These are phyloP conservation scores for Temnothorax unifasciatus DNA, from an alignment of 2,888 invertebrate genomes.

Conservation along the genomic window DNA sequence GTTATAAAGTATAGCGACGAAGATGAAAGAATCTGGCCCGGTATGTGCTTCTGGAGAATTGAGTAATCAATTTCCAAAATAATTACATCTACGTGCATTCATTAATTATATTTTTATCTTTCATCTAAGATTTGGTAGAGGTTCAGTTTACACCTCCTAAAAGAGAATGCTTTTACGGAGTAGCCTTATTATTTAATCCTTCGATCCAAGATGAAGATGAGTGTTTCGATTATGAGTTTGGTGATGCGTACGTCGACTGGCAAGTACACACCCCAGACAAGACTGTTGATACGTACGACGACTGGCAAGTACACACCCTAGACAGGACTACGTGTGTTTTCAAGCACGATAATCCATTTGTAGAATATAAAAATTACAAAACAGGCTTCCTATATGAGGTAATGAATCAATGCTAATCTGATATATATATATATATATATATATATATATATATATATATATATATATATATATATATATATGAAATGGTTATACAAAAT, in stretches of 20 bases:
- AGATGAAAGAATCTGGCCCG: too few species aligned
- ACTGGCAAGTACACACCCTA: neutral
- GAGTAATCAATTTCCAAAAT: neutral
- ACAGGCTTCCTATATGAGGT: neutral
- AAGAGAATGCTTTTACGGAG: neutral
- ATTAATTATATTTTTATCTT: conserved; percentile 1
- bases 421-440: neutral
- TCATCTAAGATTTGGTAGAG: neutral
- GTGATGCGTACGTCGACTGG: neutral
- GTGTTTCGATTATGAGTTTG: neutral
- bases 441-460: neutral
- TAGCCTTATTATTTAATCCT: conserved; percentile 37
- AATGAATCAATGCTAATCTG: conserved; percentile 14
- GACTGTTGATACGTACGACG: neutral
- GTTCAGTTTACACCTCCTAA: conserved; percentile 14
- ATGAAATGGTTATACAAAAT: neutral
- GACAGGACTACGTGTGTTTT: neutral
- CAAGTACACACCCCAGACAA: neutral
- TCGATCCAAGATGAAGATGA: neutral
- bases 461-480: neutral
- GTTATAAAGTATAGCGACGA: too few species aligned
- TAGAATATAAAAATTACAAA: neutral
- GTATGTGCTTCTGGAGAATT: neutral
- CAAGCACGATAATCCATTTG: neutral
- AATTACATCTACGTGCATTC: neutral